These are phyloP conservation scores for Spialia ferax DNA, from an alignment of 2,888 invertebrate species.

Conservation along the genomic window DNA sequence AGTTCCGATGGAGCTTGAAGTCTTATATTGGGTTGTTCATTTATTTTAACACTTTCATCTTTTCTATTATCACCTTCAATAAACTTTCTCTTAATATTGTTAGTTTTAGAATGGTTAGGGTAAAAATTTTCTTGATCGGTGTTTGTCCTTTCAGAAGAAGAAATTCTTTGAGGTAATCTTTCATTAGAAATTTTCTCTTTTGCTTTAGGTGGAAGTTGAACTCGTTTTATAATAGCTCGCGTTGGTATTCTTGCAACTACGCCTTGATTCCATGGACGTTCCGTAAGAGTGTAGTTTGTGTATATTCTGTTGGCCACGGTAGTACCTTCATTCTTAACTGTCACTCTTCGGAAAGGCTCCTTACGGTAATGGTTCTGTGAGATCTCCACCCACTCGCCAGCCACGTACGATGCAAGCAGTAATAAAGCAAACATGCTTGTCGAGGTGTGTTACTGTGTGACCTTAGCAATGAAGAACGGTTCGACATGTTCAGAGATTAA, in stretches of 20 bases:
- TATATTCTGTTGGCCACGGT: slow-evolving; percentile 50
- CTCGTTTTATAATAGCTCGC: slow-evolving; percentile 58
- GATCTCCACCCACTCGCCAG: slow-evolving; percentile 78
- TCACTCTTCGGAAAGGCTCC: slow-evolving; percentile 48
- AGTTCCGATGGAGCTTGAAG: background rate
- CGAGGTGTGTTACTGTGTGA: slow-evolving; percentile 38
- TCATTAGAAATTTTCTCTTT: background rate
- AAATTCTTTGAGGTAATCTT: background rate
- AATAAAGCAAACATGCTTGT: slow-evolving; percentile 57
- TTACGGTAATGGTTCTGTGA: slow-evolving; percentile 71
- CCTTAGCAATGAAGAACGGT: slow-evolving; percentile 56
- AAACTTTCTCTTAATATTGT: slow-evolving; percentile 6
- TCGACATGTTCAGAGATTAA: slow-evolving; percentile 52
- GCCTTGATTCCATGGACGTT: slow-evolving; percentile 51
- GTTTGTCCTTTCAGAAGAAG: background rate
- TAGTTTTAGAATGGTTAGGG: background rate
- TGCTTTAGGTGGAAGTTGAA: slow-evolving; percentile 37
- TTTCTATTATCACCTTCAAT: background rate
- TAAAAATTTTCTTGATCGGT: background rate
- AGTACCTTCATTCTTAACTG: slow-evolving; percentile 39
- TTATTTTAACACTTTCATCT: background rate
- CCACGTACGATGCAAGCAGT: slow-evolving; percentile 52
- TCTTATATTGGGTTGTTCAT: background rate
- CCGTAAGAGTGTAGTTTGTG: slow-evolving; percentile 57
- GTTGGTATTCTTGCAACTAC: slow-evolving; percentile 57